These are phyloP conservation scores for Eriosoma lanigerum DNA, from an alignment of 1,140 invertebrate genomes.

Conservation along the genomic window DNA sequence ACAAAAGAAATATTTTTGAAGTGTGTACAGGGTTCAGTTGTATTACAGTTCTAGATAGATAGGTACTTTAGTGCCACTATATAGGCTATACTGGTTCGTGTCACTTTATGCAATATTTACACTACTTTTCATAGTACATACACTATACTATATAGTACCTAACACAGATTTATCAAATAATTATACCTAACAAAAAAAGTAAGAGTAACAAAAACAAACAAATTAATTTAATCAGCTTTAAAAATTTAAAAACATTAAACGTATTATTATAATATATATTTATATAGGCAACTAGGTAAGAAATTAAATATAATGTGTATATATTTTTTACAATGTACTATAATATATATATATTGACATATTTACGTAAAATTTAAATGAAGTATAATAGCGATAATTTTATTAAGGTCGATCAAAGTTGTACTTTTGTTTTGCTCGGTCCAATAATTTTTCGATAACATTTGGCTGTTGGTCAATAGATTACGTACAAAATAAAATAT, in stretches of 20 bases:
- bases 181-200: background rate
- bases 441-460: conserved; percentile 38
- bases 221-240: background rate
- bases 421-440: conserved; percentile 11
- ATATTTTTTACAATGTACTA: background rate
- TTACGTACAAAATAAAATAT: background rate
- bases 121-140: no score
- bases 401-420: conserved; percentile 30
- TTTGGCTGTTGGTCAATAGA: conserved; percentile 39
- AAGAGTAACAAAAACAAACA: background rate
- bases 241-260: background rate
- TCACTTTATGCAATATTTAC: no score
- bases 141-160: no score
- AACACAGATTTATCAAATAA: no score
- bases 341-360: background rate
- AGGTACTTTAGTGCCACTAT: conserved; percentile 1
- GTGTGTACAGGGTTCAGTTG: no score
- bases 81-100: background rate
- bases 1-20: no score
- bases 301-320: background rate
- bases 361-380: background rate
- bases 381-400: background rate
- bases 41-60: background rate
- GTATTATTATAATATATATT: background rate
- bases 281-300: conserved; percentile 23